Percentiles rank a stretch among this genome's conserved stretches.
phyloP scores from a whole-genome alignment of 2,113 vertebrate species.

The Cyprinodon variegatus region DNA sequence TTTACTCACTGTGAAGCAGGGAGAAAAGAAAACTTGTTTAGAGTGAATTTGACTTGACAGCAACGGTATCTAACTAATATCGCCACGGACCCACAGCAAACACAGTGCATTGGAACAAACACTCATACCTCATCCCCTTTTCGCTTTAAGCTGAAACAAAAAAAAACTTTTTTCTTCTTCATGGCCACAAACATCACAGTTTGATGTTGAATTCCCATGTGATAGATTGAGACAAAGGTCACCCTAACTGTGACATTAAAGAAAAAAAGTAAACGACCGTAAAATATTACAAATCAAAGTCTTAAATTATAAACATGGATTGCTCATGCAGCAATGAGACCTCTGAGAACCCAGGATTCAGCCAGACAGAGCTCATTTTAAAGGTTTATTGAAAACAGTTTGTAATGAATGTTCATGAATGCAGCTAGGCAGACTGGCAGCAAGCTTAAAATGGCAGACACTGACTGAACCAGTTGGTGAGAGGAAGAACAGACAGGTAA shows the following conservation, averaged over 20 bases:
- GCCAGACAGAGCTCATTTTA: no score
- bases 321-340: no score
- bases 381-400: no score
- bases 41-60: conserved; percentile 13
- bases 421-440: no score
- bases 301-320: neutral
- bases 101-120: neutral
- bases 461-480: no score
- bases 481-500: no score
- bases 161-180: neutral
- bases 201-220: neutral
- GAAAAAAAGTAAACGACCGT: neutral
- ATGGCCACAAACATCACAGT: neutral
- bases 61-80: neutral
- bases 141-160: no score
- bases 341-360: no score
- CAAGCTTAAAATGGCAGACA: no score
- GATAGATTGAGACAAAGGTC: neutral
- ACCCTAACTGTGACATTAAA: neutral
- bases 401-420: no score
- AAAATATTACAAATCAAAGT: neutral
- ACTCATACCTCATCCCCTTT: neutral
- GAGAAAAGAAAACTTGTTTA: conserved; percentile 20
- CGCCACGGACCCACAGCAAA: neutral
- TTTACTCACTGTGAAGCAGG: conserved; percentile 5